These are phyloP conservation scores for Drosophila triauraria DNA, from an alignment of 1,140 invertebrate genomes.

Conservation along the genomic window DNA sequence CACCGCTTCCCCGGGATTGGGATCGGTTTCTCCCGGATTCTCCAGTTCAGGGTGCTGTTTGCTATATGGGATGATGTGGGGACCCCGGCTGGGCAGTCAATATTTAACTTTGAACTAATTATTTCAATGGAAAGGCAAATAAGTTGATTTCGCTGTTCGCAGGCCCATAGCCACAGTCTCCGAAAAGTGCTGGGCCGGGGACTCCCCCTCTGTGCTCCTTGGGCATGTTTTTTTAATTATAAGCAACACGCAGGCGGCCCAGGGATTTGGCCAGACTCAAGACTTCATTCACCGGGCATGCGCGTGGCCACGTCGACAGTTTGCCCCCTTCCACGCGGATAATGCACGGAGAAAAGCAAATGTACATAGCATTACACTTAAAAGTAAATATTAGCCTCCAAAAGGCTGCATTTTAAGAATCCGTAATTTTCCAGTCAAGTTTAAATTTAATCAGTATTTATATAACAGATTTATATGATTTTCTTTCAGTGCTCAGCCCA, in stretches of 20 bases:
- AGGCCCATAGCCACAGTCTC: neutral
- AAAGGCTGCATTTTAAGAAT: too few species aligned
- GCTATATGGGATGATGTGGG: neutral
- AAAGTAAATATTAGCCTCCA: too few species aligned
- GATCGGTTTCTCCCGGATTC: neutral
- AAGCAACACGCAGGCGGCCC: constrained; percentile 81
- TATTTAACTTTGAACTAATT: constrained; percentile 85
- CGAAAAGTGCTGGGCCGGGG: neutral
- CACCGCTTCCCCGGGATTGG: constrained; percentile 22
- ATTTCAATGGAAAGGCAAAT: constrained; percentile 85
- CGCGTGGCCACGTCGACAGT: constrained; percentile 70
- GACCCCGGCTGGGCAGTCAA: constrained; percentile 54
- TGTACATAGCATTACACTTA: too few species aligned
- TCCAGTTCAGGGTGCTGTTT: neutral
- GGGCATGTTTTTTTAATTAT: constrained; percentile 82
- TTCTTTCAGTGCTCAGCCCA: constrained; percentile 1
- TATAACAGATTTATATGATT: neutral
- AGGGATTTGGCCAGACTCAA: constrained; percentile 32
- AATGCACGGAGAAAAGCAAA: constrained; percentile 10
- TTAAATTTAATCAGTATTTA: neutral
- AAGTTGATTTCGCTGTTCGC: constrained; percentile 72
- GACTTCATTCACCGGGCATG: constrained; percentile 67
- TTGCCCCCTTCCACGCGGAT: constrained; percentile 1
- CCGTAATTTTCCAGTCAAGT: too few species aligned
- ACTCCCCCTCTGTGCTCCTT: constrained; percentile 15